Base-by-base conservation (phyloP, 92 coral and sea anemone genomes). In the Phenganax subtilis region DNA sequence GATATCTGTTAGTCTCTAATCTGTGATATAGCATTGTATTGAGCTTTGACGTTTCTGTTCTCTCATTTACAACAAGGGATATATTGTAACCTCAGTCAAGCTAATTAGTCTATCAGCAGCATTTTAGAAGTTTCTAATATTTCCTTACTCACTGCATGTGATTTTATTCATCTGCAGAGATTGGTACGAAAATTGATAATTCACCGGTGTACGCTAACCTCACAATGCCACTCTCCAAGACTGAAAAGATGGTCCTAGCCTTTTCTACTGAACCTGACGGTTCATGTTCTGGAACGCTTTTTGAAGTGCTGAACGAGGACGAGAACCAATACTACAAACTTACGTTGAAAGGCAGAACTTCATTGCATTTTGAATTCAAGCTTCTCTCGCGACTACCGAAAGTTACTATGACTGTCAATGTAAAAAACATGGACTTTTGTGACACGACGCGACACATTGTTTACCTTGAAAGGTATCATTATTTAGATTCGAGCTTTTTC, bases 391-490 rank as follows among this genome's bases (percentile, higher is more conserved):
- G 12, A 0, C 70, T 28, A 30, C 70, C 15, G 44, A 3, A 52
- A 6, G 47, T 14, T 14, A 63, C 12, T 9, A 1, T 79, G 11
- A 62, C 8, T 59, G 63, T 79, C 65, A 10, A 51, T n/a, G 74
- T 54, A 6, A 11, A 20, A 6, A 67, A 52, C 56, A 68, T 79
- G 54, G 62, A 64, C 57, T 79, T 79, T 73, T 79, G 83, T 30
- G 83, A 79, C 65, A 31, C 74, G 9, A 28, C 73, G 53, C 83
- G 83, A 31, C 83, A 79, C 29, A 79, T 79, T 17, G 74, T 79
- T 25, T 59, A 63, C 69, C 47, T 79, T 31, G 83, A 79, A 65
- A 37, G 47, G 47, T 37, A 37, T 37, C 47, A 37, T 37, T 37
- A 37, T 5, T 37, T 37, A 37, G 47, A 37, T 37, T 37, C 47